Evolutionary conservation across 2,888 invertebrate genomes (phyloP), one percentile per base, ranked within the genome.

Genomic region (Polyploca ridens): DNA sequence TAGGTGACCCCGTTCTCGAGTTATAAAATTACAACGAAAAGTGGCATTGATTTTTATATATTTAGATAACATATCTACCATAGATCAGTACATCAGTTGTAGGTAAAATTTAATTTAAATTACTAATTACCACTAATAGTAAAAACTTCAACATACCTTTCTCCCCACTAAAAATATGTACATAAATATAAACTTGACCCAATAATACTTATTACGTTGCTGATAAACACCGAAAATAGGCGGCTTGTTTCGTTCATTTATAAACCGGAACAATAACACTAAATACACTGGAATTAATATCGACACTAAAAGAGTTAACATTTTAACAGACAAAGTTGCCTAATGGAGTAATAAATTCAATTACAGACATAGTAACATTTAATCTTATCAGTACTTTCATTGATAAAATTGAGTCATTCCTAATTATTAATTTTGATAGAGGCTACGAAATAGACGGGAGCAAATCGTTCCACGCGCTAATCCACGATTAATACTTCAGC

Each of bases 211-310:
- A 74, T 93, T 93, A 57, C 83, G 85, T 74, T 93, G 89, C 66
- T 90, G 93, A 76, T 95, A 95, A 58, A 95, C 83, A 64, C 95
- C 95, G 49, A 93, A 89, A 66, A 94, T 86, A 0, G 94, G 87
- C 0, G 89, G 86, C 54, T 85, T 89, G 35, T 78, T 74, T 62
- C 81, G 83, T 62, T 77, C 82, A 79, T 93, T 93, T 62, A 91
- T 64, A 71, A 85, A 85, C 63, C 81, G 85, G 74, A 92, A 89
- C 65, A 86, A 59, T 35, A 88, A 38, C 19, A 91, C 86, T 58
- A 92, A 69, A 54, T 69, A 63, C 1, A 78, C 66, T 2, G 87
- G 76, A 63, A 90, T 81, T 62, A 85, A 63, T n/a, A 85, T 62
- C 3, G 88, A 83, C 41, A 84, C 67, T 38, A 87, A 8, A 63